Percentiles rank a stretch among this genome's conserved stretches.
phyloP scores from a whole-genome alignment of 2,797 vertebrate species.

The Limnodromus scolopaceus region DNA sequence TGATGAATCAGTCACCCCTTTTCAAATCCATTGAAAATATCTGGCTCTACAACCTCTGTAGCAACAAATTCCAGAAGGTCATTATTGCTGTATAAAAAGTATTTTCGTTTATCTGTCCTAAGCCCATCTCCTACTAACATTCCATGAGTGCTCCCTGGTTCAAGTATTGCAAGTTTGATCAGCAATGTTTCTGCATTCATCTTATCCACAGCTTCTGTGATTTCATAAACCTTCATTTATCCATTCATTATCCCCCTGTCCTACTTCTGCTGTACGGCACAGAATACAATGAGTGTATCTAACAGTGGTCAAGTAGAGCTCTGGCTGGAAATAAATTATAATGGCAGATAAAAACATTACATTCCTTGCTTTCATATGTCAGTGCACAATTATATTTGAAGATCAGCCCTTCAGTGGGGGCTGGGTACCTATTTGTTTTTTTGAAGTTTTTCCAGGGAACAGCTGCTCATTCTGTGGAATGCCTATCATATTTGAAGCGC shows the following conservation, averaged over 20 bases:
- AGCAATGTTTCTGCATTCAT: background rate
- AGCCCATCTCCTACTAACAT: background rate
- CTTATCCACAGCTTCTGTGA: background rate
- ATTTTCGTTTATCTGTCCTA: background rate
- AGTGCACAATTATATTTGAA: background rate
- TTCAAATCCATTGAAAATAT: background rate
- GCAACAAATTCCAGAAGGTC: background rate
- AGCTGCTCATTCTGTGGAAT: background rate
- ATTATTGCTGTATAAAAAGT: background rate
- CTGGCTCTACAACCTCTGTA: background rate
- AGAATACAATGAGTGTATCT: background rate
- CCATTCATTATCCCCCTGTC: background rate
- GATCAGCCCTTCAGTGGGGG: background rate
- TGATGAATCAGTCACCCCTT: background rate
- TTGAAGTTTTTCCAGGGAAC: background rate
- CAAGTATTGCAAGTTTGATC: background rate
- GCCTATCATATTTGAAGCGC: background rate
- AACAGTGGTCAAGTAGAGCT: background rate
- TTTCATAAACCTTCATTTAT: background rate
- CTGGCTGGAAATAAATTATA: background rate
- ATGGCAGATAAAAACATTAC: background rate
- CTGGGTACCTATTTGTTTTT: background rate
- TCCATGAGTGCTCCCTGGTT: background rate
- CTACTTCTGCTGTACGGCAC: background rate
- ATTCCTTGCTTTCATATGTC: background rate